A percentile compares a stretch with the other conserved stretches of the same genome.
Evolutionary conservation across 2,797 vertebrate genomes (phyloP).

Genomic region (Novumbra hubbsi): DNA sequence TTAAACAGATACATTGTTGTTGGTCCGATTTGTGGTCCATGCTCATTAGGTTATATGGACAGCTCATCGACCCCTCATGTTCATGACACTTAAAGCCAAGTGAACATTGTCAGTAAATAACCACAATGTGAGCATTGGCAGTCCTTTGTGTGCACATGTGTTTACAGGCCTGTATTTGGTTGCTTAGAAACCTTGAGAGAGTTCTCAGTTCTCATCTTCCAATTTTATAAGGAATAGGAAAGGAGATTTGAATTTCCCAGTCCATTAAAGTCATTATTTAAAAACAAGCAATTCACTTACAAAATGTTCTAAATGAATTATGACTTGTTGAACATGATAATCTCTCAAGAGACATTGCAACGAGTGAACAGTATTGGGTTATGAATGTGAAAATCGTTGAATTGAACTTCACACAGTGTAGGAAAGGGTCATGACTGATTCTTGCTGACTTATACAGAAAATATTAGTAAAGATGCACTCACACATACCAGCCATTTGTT

Average conservation of each 20-base stretch:
- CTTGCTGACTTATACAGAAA: conserved; percentile 7
- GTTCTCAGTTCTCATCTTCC: neutral
- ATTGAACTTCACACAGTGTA: neutral
- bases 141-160: neutral
- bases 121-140: neutral
- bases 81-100: neutral
- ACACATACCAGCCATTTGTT: neutral
- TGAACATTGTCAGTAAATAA: conserved; percentile 1
- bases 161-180: neutral
- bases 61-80: neutral
- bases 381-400: conserved; percentile 16
- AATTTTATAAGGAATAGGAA: neutral
- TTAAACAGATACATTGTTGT: neutral
- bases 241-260: conserved; percentile 20
- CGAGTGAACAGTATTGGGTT: conserved; percentile 33
- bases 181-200: neutral
- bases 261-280: conserved; percentile 36
- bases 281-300: conserved; percentile 16
- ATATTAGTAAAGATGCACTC: neutral
- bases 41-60: neutral
- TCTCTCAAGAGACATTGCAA: conserved; percentile 22
- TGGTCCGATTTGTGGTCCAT: neutral
- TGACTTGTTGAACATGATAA: conserved; percentile 39
- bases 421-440: neutral
- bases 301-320: conserved; percentile 43